Conservation (phyloP, 2,797 vertebrate species). For the Hozukius guyotensis region DNA sequence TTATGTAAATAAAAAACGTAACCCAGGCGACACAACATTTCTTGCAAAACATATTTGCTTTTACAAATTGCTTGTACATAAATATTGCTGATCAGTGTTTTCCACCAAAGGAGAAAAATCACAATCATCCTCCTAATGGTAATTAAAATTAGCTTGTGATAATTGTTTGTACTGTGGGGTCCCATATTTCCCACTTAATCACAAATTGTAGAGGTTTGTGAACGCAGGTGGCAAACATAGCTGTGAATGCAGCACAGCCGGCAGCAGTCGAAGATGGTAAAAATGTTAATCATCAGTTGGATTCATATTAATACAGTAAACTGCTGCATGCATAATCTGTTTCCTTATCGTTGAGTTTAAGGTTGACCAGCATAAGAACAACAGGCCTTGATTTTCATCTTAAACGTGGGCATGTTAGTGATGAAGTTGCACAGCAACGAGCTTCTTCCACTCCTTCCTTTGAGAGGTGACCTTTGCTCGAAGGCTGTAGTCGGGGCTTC, state of each 20-base stretch:
- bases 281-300: background rate
- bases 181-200: background rate
- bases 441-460: background rate
- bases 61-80: background rate
- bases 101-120: background rate
- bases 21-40: background rate
- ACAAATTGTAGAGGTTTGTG: background rate
- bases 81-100: background rate
- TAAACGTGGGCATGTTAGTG: background rate
- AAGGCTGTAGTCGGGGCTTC: background rate
- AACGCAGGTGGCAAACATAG: background rate
- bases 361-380: background rate
- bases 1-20: background rate
- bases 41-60: background rate
- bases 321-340: background rate
- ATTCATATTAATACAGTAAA: background rate
- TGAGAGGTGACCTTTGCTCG: constrained; percentile 19
- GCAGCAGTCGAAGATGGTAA: background rate
- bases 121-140: background rate
- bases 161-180: background rate
- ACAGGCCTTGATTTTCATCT: background rate
- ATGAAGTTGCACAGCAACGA: background rate
- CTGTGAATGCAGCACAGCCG: background rate
- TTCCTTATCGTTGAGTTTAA: background rate
- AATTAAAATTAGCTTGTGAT: background rate